Percentiles rank a stretch among this genome's conserved stretches.
Conservation (phyloP, 2,797 vertebrate genomes). For the Coluber constrictor region DNA sequence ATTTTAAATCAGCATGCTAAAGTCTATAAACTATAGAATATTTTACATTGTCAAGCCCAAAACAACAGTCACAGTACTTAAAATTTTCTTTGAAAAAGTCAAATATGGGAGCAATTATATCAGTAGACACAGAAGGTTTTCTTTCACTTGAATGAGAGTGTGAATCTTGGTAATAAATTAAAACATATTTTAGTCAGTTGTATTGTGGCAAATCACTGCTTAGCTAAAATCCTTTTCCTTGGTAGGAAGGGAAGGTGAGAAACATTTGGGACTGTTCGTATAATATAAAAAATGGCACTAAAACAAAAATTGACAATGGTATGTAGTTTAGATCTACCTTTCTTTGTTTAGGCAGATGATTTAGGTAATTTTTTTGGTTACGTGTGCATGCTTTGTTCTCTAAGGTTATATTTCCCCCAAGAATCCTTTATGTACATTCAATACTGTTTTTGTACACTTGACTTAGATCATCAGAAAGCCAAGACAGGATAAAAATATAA, state of each 20-base stretch:
- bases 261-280: background rate
- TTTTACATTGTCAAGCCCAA: background rate
- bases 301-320: background rate
- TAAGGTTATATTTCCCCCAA: background rate
- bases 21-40: slow-evolving; percentile 10
- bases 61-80: background rate
- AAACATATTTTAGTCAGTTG: background rate
- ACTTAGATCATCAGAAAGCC: background rate
- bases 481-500: background rate
- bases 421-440: background rate
- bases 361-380: background rate
- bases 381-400: background rate
- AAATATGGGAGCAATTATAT: background rate
- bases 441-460: background rate
- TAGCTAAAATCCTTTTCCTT: background rate
- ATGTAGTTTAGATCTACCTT: background rate
- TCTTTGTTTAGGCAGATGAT: background rate
- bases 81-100: background rate
- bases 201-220: background rate
- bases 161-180: background rate
- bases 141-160: background rate
- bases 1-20: background rate
- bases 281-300: background rate
- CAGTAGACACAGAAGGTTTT: background rate
- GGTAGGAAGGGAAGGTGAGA: background rate